Conservation (phyloP, 2,888 invertebrate genomes). For the Tipula vernalis region DNA sequence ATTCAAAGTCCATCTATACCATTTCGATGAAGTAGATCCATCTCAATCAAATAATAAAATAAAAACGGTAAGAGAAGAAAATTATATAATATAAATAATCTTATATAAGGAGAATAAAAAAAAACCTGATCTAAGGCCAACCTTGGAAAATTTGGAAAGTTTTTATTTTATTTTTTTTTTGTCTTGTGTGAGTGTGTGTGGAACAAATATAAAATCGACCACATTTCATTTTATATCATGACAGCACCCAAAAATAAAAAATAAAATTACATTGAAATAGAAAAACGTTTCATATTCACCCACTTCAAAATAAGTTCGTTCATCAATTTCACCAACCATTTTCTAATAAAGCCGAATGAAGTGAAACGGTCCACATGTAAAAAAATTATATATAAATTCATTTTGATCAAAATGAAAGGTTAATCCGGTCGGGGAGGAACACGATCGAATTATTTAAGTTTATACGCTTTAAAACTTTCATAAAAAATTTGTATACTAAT, state of each 20-base stretch:
- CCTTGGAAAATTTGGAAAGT: neutral
- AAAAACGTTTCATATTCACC: neutral
- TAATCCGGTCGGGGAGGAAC: neutral
- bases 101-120: neutral
- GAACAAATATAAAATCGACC: constrained; percentile 1
- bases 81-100: neutral
- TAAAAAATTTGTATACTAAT: too few relatives aligned
- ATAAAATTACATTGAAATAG: neutral
- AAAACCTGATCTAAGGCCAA: neutral
- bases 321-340: neutral
- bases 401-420: neutral
- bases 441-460: neutral
- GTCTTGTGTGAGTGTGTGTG: neutral
- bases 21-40: constrained; percentile 6
- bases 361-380: neutral
- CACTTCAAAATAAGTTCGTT: constrained; percentile 4
- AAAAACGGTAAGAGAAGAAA: neutral
- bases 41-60: constrained; percentile 9
- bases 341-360: neutral
- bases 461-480: too few relatives aligned
- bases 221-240: constrained; percentile 9
- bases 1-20: neutral
- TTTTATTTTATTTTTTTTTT: neutral
- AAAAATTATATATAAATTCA: neutral
- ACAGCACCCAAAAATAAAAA: constrained; percentile 1